Percentiles rank a stretch among this genome's conserved stretches.
phyloP scores from a whole-genome alignment of 1,140 invertebrate genomes.

The Eueides isabella region DNA sequence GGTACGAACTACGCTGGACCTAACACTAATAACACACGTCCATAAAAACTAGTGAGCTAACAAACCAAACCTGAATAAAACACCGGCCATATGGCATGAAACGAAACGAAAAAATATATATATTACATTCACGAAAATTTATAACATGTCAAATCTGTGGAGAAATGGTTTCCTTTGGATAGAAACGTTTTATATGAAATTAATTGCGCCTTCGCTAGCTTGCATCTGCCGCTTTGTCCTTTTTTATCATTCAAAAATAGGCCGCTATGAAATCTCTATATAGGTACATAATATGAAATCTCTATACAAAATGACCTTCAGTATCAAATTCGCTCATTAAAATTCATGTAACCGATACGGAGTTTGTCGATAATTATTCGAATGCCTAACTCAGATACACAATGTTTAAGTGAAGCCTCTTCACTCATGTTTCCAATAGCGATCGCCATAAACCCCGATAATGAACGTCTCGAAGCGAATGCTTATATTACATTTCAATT shows the following conservation, averaged over 20 bases:
- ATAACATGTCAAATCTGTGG: conserved; percentile 76
- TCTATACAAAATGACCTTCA: conserved; percentile 28
- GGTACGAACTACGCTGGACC: conserved; percentile 1
- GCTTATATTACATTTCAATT: conserved; percentile 78
- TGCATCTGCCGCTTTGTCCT: conserved; percentile 73
- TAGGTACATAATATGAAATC: not conserved
- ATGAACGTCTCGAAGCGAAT: conserved; percentile 65
- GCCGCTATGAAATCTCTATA: not conserved
- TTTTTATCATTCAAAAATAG: conserved; percentile 50
- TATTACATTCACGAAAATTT: conserved; percentile 67
- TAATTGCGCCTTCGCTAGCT: conserved; percentile 69
- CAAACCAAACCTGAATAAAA: conserved; percentile 60
- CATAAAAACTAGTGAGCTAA: conserved; percentile 48
- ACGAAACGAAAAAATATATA: conserved; percentile 51
- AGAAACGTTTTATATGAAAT: conserved; percentile 78
- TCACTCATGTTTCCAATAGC: conserved; percentile 53
- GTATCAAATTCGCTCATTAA: conserved; percentile 58
- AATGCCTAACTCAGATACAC: conserved; percentile 49
- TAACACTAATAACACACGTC: conserved; percentile 27
- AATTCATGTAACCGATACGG: conserved; percentile 69
- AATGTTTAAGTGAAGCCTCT: conserved; percentile 38
- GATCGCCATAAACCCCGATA: conserved; percentile 64
- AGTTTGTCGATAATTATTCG: conserved; percentile 63
- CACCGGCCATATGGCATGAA: conserved; percentile 59
- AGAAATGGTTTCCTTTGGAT: conserved; percentile 78